A percentile compares a stretch with the other conserved stretches of the same genome.
Conservation (phyloP, 30 jellyfish, hydroid and myxozoan species). For the Aurelia coerulea region DNA sequence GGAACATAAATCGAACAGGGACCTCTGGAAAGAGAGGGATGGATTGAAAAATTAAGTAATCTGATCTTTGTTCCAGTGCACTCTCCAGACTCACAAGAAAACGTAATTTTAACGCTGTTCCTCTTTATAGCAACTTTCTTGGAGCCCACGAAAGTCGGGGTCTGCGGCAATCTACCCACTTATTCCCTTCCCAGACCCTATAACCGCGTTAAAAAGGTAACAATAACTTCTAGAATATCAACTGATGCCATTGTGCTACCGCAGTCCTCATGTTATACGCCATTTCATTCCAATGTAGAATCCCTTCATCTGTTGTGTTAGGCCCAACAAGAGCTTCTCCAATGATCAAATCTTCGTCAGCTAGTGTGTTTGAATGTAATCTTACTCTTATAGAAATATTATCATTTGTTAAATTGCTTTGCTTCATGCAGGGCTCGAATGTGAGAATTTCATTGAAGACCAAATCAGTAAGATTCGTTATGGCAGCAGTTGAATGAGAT, state of each 20-base stretch:
- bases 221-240: constrained; percentile 3
- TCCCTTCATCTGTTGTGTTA: constrained; percentile 65
- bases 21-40: too few species aligned
- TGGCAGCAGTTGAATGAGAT: constrained; percentile 22
- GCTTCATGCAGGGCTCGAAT: constrained; percentile 57
- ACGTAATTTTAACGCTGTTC: too few species aligned
- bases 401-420: constrained; percentile 27
- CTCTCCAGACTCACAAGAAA: too few species aligned
- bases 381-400: constrained; percentile 31
- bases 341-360: constrained; percentile 35
- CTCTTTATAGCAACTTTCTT: too few species aligned
- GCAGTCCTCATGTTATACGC: constrained; percentile 40
- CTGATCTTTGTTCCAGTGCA: too few species aligned
- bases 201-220: too few species aligned
- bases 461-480: constrained; percentile 33
- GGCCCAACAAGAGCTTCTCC: constrained; percentile 76
- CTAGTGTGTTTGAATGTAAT: constrained; percentile 38
- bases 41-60: too few species aligned
- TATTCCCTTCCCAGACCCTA: too few species aligned
- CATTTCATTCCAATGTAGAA: constrained; percentile 72
- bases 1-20: too few species aligned
- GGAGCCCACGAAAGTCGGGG: too few species aligned
- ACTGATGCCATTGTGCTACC: constrained; percentile 81
- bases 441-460: constrained; percentile 58
- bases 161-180: too few species aligned